Percentiles rank a stretch among this genome's conserved stretches.
Evolutionary conservation across 2,888 invertebrate species (phyloP).

Genomic region (Trichopria drosophilae): DNA sequence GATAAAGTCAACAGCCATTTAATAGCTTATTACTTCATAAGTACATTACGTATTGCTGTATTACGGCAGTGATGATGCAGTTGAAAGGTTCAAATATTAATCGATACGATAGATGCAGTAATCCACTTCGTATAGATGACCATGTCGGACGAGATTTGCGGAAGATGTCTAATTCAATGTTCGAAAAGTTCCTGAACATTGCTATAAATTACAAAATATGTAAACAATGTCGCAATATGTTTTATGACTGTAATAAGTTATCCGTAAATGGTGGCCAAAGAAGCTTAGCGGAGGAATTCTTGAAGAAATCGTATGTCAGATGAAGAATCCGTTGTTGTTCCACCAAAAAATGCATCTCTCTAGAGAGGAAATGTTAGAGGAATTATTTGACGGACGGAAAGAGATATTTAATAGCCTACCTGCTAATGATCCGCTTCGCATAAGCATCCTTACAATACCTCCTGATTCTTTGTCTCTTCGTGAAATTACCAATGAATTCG

Average conservation of each 20-base stretch:
- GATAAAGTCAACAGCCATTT: no score
- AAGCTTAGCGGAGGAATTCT: no score
- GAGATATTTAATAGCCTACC: conserved; percentile 11
- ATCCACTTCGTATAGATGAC: conserved; percentile 1
- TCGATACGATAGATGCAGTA: conserved; percentile 1
- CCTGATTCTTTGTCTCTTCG: conserved; percentile 7
- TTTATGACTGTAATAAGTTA: neutral
- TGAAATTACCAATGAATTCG: conserved; percentile 9
- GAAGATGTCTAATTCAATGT: neutral
- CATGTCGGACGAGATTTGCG: neutral
- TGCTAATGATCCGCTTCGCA: conserved; percentile 9
- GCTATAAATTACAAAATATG: conserved; percentile 1
- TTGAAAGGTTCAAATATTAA: no score
- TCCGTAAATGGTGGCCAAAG: no score
- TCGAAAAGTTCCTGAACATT: neutral
- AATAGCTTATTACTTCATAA: no score
- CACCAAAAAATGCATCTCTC: neutral
- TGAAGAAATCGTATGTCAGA: no score
- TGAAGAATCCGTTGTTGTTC: neutral
- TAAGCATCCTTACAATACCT: conserved; percentile 7
- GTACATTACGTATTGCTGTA: no score
- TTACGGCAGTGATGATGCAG: no score
- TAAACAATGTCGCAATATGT: conserved; percentile 2
- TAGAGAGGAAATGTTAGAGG: conserved; percentile 4
- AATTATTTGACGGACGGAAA: conserved; percentile 8